Evolutionary conservation across 1,140 invertebrate species (phyloP), one percentile per base, ranked within the genome.

Genomic region (Melipona quadrifasciata): DNA sequence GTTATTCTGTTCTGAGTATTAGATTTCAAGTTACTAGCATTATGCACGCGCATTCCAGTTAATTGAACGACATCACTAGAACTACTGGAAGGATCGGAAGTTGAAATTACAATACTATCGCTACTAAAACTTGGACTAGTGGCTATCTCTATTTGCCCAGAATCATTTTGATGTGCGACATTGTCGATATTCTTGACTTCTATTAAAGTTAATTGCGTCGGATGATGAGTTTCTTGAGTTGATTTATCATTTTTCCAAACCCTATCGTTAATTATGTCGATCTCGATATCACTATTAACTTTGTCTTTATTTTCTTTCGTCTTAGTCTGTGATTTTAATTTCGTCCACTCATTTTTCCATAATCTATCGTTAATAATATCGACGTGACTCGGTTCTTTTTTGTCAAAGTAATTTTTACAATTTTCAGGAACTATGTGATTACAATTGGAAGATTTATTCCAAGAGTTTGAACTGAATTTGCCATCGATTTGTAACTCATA

Each of bases 311-410:
- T 85, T 21, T 81, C 80, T 12, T 67, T 85, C 19, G n/a, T 68
- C 0, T 74, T 76, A 19, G 12, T 57, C 51, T 79, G 64, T 11
- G 75, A 71, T 19, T 57, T 90, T 39, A 58, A 84, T 64, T 91
- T 93, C 5, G 86, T 91, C 93, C 94, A 94, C n/a, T 89, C 92
- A 71, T 92, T 95, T 53, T 94, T 94, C 91, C 92, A 92, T 55
- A 94, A 74, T 80, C 94, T 90, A n/a, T 95, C 93, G 47, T 94
- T 94, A 57, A 94, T 93, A 55, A 94, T 93, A 39, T 94, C 92
- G 27, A 93, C 89, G 34, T 92, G 93, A 67, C 78, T 86, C 57
- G 85, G 74, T 53, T 87, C 76, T 71, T 89, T 82, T 70, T 78
- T 74, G 21, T 27, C 55, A n/a, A 78, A 65, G 12, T 58, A 68